Percentiles rank a stretch among this genome's conserved stretches.
phyloP scores from a whole-genome alignment of 2,888 invertebrate species.

The Junonia oenone region DNA sequence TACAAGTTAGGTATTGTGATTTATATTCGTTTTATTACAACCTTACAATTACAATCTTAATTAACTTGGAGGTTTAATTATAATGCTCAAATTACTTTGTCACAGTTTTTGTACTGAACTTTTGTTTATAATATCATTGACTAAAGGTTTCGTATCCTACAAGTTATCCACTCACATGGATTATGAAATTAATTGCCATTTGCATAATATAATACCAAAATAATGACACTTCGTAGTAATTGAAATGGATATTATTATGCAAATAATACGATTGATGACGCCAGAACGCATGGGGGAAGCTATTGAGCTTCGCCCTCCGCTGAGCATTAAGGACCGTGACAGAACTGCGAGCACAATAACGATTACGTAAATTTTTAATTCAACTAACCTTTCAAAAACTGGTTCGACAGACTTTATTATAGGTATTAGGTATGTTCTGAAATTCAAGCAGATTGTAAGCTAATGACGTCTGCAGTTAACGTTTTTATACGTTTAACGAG shows the following conservation, averaged over 20 bases:
- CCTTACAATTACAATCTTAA: no score
- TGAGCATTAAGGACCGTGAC: constrained; percentile 3
- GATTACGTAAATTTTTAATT: neutral
- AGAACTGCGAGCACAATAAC: constrained; percentile 5
- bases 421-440: no score
- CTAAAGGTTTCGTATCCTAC: no score
- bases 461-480: no score
- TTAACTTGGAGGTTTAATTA: no score
- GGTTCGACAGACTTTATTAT: neutral
- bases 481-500: no score
- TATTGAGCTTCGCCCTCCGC: constrained; percentile 4
- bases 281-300: constrained; percentile 8
- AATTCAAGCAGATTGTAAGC: no score
- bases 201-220: neutral
- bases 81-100: no score
- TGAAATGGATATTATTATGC: constrained; percentile 12
- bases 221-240: neutral
- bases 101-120: no score
- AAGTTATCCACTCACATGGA: no score
- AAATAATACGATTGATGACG: constrained; percentile 17
- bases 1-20: neutral
- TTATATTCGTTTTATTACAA: neutral
- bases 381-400: neutral
- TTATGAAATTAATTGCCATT: neutral
- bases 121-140: no score